A percentile compares a stretch with the other conserved stretches of the same genome.
Evolutionary conservation across 2,797 vertebrate genomes (phyloP).

Genomic region (Catostomus latipinnis): DNA sequence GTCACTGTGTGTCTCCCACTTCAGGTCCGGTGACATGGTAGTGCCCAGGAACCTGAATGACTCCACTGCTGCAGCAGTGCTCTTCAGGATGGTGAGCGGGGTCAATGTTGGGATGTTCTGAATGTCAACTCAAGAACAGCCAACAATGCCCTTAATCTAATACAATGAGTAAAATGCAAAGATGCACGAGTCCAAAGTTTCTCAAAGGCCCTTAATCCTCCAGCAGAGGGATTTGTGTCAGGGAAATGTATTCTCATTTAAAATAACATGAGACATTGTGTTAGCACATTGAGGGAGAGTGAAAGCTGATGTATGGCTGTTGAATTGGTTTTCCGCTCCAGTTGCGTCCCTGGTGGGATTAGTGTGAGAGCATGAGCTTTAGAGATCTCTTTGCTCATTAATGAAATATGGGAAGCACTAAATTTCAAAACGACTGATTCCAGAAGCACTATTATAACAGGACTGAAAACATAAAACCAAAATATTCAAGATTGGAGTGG

Average conservation of each 20-base stretch:
- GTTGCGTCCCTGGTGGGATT: constrained; percentile 48
- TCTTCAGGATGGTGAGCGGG: too few relatives aligned
- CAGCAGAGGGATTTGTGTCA: constrained; percentile 52
- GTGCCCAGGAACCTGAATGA: too few relatives aligned
- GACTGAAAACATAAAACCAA: neutral
- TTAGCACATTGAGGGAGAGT: constrained; percentile 26
- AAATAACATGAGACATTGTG: constrained; percentile 40
- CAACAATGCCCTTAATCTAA: constrained; percentile 18
- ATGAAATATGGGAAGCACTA: constrained; percentile 55
- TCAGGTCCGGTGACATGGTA: too few relatives aligned
- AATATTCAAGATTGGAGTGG: too few relatives aligned
- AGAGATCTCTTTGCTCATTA: constrained; percentile 57
- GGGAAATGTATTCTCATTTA: constrained; percentile 45
- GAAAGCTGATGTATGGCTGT: constrained; percentile 32
- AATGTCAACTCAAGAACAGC: constrained; percentile 47
- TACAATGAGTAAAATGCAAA: constrained; percentile 28
- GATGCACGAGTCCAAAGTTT: constrained; percentile 39
- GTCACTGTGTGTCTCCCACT: too few relatives aligned
- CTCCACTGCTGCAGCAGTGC: too few relatives aligned
- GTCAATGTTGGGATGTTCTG: neutral
- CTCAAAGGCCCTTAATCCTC: constrained; percentile 45
- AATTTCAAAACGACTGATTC: constrained; percentile 47
- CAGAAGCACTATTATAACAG: constrained; percentile 29
- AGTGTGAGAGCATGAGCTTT: constrained; percentile 43
- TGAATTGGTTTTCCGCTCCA: constrained; percentile 42